Base-by-base conservation (phyloP, 2,888 invertebrate species). In the Cephus pygmeus region DNA sequence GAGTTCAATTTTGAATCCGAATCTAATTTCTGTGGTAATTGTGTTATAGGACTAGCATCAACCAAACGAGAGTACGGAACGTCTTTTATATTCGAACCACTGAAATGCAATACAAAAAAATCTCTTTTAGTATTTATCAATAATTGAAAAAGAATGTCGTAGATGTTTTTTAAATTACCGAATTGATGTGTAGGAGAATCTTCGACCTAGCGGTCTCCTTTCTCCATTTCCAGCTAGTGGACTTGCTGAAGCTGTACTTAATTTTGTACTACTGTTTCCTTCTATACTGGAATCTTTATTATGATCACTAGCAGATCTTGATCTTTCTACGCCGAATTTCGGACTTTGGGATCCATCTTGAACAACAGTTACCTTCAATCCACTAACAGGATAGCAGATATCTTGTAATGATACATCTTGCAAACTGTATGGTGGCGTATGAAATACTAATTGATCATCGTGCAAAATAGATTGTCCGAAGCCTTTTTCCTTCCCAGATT, bases 381-480 rank as follows among this genome's bases (percentile, higher is more conserved):
- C 86, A 33, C 84, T 80, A 4, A 83, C 83, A 12, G 88, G 84
- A 79, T 87, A 80, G 75, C 81, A 85, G 31, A 84, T 93, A 75
- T 96, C 96, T 90, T 96, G 95, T 9, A 97, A 91, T 12, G 95
- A 94, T 4, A 97, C 95, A 85, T 96, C 95, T 86, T 96, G 94
- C 69, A 95, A 93, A 84, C 96, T 96, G 87, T 97, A 97, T 0
- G 97, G 97, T 0, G 97, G 97, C 0, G 97, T 97, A 85, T 98
- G 96, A 90, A 98, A 98, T 73, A 98, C 96, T 12, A 98, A 92
- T 90, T 97, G 95, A 40, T 96, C 95, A 78, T 96, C 94, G 89
- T 98, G 97, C 34, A 99, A 92, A 85, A 99, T 95, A 88, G 98
- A 98, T 92, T 99, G 98, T 0, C 98, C 98, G 89, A 97, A 99